Evolutionary conservation across 2,113 vertebrate genomes (phyloP).

Genomic region (Monopterus albus): DNA sequence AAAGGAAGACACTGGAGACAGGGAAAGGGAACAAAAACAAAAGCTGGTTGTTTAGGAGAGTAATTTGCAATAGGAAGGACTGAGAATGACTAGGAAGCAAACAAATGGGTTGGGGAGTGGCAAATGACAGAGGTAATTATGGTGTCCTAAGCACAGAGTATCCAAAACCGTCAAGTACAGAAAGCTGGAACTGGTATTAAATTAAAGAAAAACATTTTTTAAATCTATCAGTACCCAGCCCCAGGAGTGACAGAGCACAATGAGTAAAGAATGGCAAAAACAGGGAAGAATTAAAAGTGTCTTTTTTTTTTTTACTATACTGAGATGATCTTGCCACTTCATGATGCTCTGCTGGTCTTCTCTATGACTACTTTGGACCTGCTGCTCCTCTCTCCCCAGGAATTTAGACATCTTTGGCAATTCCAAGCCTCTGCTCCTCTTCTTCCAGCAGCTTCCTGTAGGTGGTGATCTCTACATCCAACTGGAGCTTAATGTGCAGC

Average conservation of each 20-base stretch:
- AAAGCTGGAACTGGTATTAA: not conserved
- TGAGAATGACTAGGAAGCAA: not conserved
- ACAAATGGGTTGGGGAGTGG: constrained; percentile 10
- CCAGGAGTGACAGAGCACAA: not conserved
- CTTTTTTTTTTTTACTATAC: not conserved
- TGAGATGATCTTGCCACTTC: constrained; percentile 28
- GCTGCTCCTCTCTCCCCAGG: constrained; percentile 10
- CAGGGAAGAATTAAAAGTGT: constrained; percentile 5
- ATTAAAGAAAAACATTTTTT: too few species aligned
- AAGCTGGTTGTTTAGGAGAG: constrained; percentile 12
- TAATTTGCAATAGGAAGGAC: not conserved
- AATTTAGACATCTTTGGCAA: constrained; percentile 65
- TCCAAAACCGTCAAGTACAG: not conserved
- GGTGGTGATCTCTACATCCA: constrained; percentile 85
- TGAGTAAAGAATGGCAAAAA: not conserved
- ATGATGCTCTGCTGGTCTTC: constrained; percentile 15
- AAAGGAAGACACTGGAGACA: not conserved
- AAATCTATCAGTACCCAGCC: constrained; percentile 1
- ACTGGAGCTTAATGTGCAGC: constrained; percentile 85
- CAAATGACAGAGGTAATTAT: not conserved
- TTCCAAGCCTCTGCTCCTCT: constrained; percentile 82
- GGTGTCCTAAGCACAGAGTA: not conserved
- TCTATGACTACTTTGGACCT: constrained; percentile 9
- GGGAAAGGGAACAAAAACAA: constrained; percentile 10
- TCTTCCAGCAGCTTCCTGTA: constrained; percentile 86